phyloP scores from a whole-genome alignment of 2,113 vertebrate genomes.

The Eira barbara region DNA sequence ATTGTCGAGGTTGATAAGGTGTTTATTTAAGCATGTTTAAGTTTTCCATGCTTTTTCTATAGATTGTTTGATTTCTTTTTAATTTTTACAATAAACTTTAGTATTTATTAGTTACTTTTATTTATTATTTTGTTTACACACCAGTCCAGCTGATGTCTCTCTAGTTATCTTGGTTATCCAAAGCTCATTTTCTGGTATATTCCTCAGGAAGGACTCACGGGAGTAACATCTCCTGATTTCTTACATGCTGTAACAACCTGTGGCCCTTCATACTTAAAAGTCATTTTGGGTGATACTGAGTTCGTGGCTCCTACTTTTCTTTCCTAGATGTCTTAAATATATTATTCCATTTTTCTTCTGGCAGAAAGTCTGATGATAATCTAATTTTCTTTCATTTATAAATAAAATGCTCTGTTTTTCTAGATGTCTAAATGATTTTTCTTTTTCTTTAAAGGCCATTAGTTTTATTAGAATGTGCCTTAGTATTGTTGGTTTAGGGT shows the following conservation, averaged over 20 bases:
- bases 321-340: background rate
- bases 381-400: background rate
- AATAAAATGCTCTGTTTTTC: background rate
- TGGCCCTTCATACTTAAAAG: background rate
- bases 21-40: background rate
- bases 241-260: background rate
- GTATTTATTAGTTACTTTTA: background rate
- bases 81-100: background rate
- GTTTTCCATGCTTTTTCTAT: background rate
- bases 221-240: background rate
- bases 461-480: background rate
- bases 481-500: background rate
- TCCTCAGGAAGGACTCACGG: background rate
- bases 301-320: background rate
- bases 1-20: background rate
- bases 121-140: background rate
- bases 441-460: background rate
- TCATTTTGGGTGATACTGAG: background rate
- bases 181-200: background rate
- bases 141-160: background rate
- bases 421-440: background rate
- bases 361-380: background rate
- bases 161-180: background rate
- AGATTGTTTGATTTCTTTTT: background rate
- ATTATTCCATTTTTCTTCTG: background rate